Percentiles rank a stretch among this genome's conserved stretches.
These are phyloP conservation scores for Coryphaenoides rupestris DNA, from an alignment of 2,113 vertebrate species.

Conservation along the genomic window DNA sequence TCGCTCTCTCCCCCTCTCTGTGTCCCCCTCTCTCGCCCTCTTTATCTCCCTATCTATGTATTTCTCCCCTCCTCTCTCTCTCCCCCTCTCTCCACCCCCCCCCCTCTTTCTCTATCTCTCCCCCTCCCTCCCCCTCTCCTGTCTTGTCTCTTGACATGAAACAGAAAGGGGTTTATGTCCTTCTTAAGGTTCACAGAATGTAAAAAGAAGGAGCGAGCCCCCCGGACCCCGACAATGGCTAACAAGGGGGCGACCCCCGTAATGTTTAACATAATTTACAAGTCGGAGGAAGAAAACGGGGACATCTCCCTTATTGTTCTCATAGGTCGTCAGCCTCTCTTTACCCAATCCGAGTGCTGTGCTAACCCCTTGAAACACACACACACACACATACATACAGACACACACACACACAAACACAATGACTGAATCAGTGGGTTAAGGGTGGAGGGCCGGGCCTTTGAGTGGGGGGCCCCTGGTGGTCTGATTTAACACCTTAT, in stretches of 20 bases:
- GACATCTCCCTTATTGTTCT: conserved; percentile 60
- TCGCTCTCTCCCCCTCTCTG: conserved; percentile 20
- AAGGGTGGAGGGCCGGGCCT: conserved; percentile 47
- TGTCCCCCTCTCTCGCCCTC: conserved; percentile 5
- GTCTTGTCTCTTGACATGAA: conserved; percentile 19
- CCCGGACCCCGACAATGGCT: conserved; percentile 49
- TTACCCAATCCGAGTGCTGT: conserved; percentile 6
- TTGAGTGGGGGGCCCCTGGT: conserved; percentile 62
- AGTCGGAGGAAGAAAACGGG: conserved; percentile 41
- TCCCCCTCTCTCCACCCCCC: background rate
- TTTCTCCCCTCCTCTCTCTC: conserved; percentile 12
- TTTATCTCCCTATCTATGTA: no score
- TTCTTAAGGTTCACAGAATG: conserved; percentile 40
- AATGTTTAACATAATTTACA: conserved; percentile 63
- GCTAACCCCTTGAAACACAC: conserved; percentile 15
- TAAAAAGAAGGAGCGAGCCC: conserved; percentile 49
- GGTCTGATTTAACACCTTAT: conserved; percentile 75
- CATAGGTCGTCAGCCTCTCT: conserved; percentile 40
- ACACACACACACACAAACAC: conserved; percentile 22
- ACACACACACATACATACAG: no score
- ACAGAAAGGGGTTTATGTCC: conserved; percentile 58
- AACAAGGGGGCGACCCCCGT: conserved; percentile 52
- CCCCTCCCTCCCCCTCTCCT: conserved; percentile 18
- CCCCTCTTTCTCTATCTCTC: background rate
- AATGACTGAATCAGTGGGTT: conserved; percentile 19